Base-by-base conservation (phyloP, 2,888 invertebrate species). In the Priocnemis perturbator region DNA sequence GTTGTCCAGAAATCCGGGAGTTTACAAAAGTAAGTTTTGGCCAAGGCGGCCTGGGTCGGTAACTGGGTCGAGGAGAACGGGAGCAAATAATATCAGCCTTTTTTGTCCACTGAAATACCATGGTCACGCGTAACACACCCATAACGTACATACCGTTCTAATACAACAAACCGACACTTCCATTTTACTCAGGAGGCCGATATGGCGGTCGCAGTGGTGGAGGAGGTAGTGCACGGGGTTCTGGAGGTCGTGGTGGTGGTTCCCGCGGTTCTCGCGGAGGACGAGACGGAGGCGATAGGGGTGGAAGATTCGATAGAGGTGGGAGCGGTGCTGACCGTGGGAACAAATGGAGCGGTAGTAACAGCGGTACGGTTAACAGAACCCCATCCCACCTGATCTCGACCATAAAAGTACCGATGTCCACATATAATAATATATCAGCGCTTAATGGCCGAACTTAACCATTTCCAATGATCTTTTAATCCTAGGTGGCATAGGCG, bases 1-100 rank as follows among this genome's bases (percentile, higher is more conserved):
- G 84, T 90, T 96, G 89, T 94, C 95, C 9, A 84, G 87, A 57
- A 88, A 88, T 72, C 88, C 88, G 9, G 86, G 88, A 19, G 73
- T 85, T 50, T 88, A 82, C 66, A 88, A 88, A 80, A 78, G 88
- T 88, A 76, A 70, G 81, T 72, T 3, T 72, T 3, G 52, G 21
- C 26, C 26, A 5, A 26, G 3, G 5, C 26, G 37, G n/a, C n/a
- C n/a, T 37, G 37, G 37, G 7, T 37, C 37, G 37, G 7, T 37
- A 11, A 11, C 7, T 37, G 37, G 7, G 37, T 4, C 26, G 26
- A 26, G n/a, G n/a, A n/a, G n/a, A n/a, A n/a, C n/a, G n/a, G n/a
- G n/a, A n/a, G n/a, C n/a, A 26, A 26, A 26, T 26, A 26, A 26
- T 26, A 26, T n/a, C 26, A 26, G 26, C 26, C 3, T 26, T 26